phyloP scores from a whole-genome alignment of 2,888 invertebrate species.

The Vannuccia rotundouncinata region DNA sequence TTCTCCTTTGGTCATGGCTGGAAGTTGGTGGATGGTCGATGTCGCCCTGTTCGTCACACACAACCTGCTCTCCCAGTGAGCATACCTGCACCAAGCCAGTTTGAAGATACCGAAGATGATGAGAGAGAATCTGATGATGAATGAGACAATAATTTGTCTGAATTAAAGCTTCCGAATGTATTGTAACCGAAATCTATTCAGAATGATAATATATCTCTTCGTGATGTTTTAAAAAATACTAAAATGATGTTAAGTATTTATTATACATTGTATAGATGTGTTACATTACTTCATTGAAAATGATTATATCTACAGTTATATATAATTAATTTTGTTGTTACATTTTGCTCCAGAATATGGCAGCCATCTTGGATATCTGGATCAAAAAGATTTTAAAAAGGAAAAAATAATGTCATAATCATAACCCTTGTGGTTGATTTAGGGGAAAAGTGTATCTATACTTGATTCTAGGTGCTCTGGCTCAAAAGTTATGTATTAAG shows the following conservation, averaged over 20 bases:
- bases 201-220: constrained; percentile 9
- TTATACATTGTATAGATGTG: constrained; percentile 4
- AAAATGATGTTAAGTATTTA: constrained; percentile 5
- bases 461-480: constrained; percentile 15
- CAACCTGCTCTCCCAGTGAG: not conserved
- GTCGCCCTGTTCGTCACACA: constrained; percentile 11
- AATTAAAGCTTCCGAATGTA: constrained; percentile 21
- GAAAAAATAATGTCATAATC: not conserved
- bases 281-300: constrained; percentile 10
- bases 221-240: constrained; percentile 3
- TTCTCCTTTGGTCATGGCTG: constrained; percentile 9
- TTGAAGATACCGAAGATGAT: constrained; percentile 17
- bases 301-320: constrained; percentile 21
- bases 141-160: constrained; percentile 11
- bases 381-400: not conserved
- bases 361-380: constrained; percentile 14
- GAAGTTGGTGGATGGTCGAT: not conserved
- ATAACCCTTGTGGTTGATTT: not conserved
- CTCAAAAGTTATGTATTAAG: not conserved
- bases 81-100: not conserved
- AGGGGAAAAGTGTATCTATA: constrained; percentile 18
- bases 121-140: constrained; percentile 15
- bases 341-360: not conserved
- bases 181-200: not conserved
- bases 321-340: constrained; percentile 15